Percentiles rank a stretch among this genome's conserved stretches.
Evolutionary conservation across 92 coral and sea anemone genomes (phyloP).

Genomic region (Diadumene lineata): DNA sequence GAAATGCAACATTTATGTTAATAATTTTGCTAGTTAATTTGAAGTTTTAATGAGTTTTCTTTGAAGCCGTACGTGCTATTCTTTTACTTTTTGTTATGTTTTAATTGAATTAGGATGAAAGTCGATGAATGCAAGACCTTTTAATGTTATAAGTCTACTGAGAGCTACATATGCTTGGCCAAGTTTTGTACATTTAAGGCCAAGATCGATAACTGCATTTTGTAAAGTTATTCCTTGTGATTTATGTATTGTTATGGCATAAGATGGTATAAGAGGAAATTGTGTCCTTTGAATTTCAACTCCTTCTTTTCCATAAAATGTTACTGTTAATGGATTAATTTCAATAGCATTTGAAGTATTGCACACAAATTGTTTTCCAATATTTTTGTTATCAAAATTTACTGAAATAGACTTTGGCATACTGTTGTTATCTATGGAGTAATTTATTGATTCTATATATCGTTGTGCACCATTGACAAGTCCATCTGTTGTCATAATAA

Average conservation of each 20-base stretch:
- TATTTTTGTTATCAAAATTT: constrained; percentile 30
- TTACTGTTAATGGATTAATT: constrained; percentile 36
- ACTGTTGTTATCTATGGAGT: neutral
- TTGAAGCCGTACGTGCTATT: constrained; percentile 8
- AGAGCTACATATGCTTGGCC: constrained; percentile 58
- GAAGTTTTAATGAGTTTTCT: neutral
- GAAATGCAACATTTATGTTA: too few relatives aligned
- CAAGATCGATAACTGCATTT: constrained; percentile 34
- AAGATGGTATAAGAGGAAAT: constrained; percentile 50
- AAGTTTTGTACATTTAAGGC: constrained; percentile 27
- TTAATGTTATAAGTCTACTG: constrained; percentile 34
- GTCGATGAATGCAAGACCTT: constrained; percentile 38
- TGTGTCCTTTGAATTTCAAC: constrained; percentile 45
- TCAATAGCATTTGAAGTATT: constrained; percentile 20
- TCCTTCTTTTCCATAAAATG: constrained; percentile 37
- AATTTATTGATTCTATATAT: constrained; percentile 24
- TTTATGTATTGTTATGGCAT: constrained; percentile 51
- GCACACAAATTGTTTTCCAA: constrained; percentile 19
- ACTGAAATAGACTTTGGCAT: constrained; percentile 25
- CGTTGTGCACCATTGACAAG: constrained; percentile 63
- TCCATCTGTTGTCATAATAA: constrained; percentile 35
- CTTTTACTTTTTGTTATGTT: constrained; percentile 20
- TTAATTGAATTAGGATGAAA: constrained; percentile 31
- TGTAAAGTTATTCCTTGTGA: constrained; percentile 46
- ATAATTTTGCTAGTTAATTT: neutral